Base-by-base conservation (phyloP, 2,888 invertebrate genomes). In the Apamea crenata region DNA sequence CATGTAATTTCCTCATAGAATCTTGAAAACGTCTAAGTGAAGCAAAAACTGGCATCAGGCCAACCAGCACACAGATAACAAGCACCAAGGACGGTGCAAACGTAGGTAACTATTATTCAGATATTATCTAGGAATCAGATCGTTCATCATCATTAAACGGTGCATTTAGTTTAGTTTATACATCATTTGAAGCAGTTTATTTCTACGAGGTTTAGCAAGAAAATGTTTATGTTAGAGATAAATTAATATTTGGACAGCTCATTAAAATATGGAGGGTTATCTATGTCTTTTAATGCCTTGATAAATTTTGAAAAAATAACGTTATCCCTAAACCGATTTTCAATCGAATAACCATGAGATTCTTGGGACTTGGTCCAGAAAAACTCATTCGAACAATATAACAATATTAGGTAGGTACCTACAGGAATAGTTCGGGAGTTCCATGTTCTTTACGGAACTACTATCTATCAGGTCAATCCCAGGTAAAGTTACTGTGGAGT, bases 181-280 rank as follows among this genome's bases (percentile, higher is more conserved):
- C 84, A 73, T 81, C n/a, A 73, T 73, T 65, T 29, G 0, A 53
- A 36, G 32, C 40, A 70, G 29, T 69, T 59, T 44, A 25, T 44
- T 59, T 25, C 21, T n/a, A 40, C n/a, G 61, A 63, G 12, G n/a
- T 10, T n/a, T 32, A 44, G 25, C 32, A 2, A 74, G 32, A 85
- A 74, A 68, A 70, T 69, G 12, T 73, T 66, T 56, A 61, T 71
- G 10, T 12, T 74, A 40, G 21, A 74, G 67, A 86, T 78, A 77
- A 61, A 77, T 77, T 74, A n/a, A 70, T 59, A 63, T 40, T 74
- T 47, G 32, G 40, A 78, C 40, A 68, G 59, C 61, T 44, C 67
- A 71, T 83, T 86, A 77, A 70, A 73, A 82, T 86, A 72, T 4
- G 14, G 1, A 8, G 32, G 74, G 84, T 72, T 83, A 83, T 86